Evolutionary conservation across 1,140 invertebrate genomes (phyloP).

Genomic region (Rhopalosiphum padi): DNA sequence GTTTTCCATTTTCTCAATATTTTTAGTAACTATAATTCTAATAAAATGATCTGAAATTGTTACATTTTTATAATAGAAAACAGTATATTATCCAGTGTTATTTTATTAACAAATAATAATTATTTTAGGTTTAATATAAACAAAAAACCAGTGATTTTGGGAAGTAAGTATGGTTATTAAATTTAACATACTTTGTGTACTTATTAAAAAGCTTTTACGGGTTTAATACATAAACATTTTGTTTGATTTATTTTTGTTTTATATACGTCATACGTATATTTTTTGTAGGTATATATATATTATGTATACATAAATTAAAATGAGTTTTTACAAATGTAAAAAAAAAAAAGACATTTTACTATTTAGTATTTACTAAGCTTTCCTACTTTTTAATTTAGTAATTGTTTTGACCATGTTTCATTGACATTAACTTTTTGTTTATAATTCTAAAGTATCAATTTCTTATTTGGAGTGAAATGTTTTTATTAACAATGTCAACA

Average conservation of each 20-base stretch:
- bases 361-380: not conserved
- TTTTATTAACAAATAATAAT: conserved; percentile 30
- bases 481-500: not conserved
- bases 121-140: conserved; percentile 17
- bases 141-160: conserved; percentile 21
- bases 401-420: not conserved
- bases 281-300: too few species aligned
- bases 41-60: conserved; percentile 42
- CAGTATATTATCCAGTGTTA: not conserved
- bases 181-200: not conserved
- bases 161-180: not conserved
- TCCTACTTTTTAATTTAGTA: not conserved
- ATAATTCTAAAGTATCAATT: not conserved
- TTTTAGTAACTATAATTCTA: not conserved
- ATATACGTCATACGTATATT: not conserved
- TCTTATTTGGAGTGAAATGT: not conserved
- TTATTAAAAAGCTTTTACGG: not conserved
- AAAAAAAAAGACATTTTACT: not conserved
- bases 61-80: not conserved
- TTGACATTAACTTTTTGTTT: not conserved
- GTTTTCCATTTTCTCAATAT: conserved; percentile 31
- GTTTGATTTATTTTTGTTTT: not conserved
- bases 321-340: not conserved
- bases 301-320: not conserved
- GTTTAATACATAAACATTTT: not conserved